A percentile compares a stretch with the other conserved stretches of the same genome.
Conservation (phyloP, 2,113 vertebrate genomes). For the Tachysurus fulvidraco region DNA sequence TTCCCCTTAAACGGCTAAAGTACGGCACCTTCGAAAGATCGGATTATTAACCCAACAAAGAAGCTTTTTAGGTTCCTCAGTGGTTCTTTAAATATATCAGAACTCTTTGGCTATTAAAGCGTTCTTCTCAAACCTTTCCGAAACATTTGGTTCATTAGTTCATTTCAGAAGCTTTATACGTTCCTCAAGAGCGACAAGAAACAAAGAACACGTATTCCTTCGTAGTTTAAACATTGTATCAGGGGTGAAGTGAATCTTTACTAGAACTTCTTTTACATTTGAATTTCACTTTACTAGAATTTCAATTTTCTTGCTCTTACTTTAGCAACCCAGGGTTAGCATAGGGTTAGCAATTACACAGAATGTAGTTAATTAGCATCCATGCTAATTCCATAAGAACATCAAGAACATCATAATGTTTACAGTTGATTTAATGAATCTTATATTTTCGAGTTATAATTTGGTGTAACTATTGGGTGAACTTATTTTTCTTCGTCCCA, state of each 20-base stretch:
- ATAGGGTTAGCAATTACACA: not conserved
- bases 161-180: not conserved
- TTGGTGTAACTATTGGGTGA: not conserved
- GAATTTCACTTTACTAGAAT: not conserved
- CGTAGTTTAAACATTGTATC: not conserved
- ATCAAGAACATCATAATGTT: not conserved
- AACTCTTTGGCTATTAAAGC: not conserved
- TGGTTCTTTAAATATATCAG: not conserved
- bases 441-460: not conserved
- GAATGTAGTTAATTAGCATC: not conserved
- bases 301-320: not conserved
- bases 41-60: not conserved
- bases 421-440: not conserved
- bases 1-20: not conserved
- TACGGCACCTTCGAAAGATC: not conserved
- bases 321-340: not conserved
- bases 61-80: not conserved
- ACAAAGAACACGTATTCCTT: not conserved
- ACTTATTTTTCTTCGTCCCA: not conserved
- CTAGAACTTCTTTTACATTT: not conserved
- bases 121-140: not conserved
- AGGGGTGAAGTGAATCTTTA: not conserved
- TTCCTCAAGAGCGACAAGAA: not conserved
- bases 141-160: not conserved
- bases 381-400: not conserved